These are phyloP conservation scores for Cynodonichthys magdalenae DNA, from an alignment of 2,797 vertebrate genomes.

Conservation along the genomic window DNA sequence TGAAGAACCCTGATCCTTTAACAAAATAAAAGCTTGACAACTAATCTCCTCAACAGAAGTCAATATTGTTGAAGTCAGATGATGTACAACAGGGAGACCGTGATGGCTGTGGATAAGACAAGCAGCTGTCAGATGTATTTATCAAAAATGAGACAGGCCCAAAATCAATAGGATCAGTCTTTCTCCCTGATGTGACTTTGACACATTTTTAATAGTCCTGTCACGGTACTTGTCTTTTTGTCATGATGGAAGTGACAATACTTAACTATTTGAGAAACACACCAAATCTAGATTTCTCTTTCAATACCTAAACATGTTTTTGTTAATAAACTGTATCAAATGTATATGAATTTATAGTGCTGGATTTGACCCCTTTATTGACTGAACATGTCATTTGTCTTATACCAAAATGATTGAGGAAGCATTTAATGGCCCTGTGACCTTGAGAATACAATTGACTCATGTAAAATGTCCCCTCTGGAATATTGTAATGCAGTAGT, in stretches of 20 bases:
- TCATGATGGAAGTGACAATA: conserved; percentile 45
- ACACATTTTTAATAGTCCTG: conserved; percentile 47
- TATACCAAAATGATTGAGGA: conserved; percentile 3
- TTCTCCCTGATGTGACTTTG: conserved; percentile 47
- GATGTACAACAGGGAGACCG: conserved; percentile 65
- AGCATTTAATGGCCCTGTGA: conserved; percentile 37
- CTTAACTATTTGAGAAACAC: conserved; percentile 47
- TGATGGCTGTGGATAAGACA: conserved; percentile 58
- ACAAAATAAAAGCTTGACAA: conserved; percentile 84
- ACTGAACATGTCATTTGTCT: conserved; percentile 3
- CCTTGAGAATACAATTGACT: conserved; percentile 52
- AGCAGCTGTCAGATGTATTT: conserved; percentile 70
- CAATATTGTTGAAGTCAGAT: conserved; percentile 80
- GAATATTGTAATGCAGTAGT: conserved; percentile 57
- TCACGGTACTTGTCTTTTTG: conserved; percentile 32
- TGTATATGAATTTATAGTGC: conserved; percentile 28
- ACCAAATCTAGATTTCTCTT: conserved; percentile 36
- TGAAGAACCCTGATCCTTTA: conserved; percentile 85
- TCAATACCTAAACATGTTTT: not conserved
- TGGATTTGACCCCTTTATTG: conserved; percentile 37
- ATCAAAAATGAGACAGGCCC: conserved; percentile 49
- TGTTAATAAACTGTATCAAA: conserved; percentile 27
- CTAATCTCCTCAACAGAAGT: conserved; percentile 82
- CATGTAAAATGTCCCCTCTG: conserved; percentile 42
- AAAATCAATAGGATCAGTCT: conserved; percentile 61